Conservation (phyloP, 2,888 invertebrate genomes). For the Thelaira solivaga region DNA sequence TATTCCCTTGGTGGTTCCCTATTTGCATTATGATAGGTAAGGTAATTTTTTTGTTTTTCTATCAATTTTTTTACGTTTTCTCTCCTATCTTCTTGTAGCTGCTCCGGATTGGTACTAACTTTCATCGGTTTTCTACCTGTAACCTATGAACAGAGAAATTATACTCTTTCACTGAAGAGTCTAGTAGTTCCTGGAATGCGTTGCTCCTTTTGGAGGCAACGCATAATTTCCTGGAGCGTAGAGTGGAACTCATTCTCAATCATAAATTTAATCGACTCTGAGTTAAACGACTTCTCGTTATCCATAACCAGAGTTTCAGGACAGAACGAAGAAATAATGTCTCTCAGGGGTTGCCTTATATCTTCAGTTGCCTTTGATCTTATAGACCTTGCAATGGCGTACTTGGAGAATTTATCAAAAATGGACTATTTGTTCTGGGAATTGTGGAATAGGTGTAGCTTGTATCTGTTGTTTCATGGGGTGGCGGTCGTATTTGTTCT, state of each 20-base stretch:
- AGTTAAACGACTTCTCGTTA: conserved; percentile 13
- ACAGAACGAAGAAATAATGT: neutral
- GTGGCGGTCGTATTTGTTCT: neutral
- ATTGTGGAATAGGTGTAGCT: neutral
- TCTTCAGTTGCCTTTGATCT: neutral
- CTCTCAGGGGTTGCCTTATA: neutral
- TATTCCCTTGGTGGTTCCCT: neutral
- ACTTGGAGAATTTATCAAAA: neutral
- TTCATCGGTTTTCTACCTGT: no score
- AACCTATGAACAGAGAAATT: no score
- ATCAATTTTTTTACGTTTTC: neutral
- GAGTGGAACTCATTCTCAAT: neutral
- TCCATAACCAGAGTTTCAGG: conserved; percentile 1
- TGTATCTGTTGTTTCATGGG: neutral
- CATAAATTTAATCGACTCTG: conserved; percentile 5
- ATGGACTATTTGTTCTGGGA: neutral
- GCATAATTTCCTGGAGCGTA: neutral
- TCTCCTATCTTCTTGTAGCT: neutral
- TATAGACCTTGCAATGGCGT: neutral
- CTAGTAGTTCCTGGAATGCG: no score
- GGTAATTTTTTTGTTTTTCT: neutral
- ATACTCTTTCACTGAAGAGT: no score
- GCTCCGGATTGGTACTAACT: neutral
- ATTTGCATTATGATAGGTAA: neutral
- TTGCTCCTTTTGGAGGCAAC: no score